Evolutionary conservation across 2,113 vertebrate species (phyloP).

Genomic region (Corvus moneduloides): DNA sequence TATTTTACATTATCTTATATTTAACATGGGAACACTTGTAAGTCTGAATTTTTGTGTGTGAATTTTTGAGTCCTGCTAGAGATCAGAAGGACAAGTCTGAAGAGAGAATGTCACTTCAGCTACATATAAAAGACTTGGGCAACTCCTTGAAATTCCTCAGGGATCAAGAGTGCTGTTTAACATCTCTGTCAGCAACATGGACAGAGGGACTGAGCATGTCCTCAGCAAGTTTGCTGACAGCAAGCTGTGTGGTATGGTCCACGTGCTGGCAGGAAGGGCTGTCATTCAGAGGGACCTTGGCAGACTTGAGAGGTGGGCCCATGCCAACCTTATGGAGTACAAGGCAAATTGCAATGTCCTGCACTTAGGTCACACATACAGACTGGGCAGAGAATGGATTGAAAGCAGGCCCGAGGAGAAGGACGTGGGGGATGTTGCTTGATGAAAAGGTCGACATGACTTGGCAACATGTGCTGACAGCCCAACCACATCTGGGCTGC

Average conservation of each 20-base stretch:
- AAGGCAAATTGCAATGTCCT: neutral
- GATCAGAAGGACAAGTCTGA: neutral
- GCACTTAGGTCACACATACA: neutral
- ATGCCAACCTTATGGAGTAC: neutral
- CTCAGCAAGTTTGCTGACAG: neutral
- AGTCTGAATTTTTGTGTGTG: neutral
- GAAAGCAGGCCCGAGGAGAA: neutral
- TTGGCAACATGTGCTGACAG: neutral
- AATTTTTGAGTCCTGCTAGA: neutral
- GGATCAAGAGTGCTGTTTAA: neutral
- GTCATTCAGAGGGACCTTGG: neutral
- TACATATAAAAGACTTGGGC: neutral
- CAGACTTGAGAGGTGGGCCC: neutral
- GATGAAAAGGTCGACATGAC: neutral
- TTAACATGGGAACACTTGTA: neutral
- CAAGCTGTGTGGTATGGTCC: neutral
- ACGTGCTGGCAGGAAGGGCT: neutral
- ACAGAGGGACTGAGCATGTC: rapidly evolving
- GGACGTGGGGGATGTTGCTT: neutral
- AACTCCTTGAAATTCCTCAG: neutral
- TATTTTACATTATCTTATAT: neutral
- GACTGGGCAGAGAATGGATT: neutral
- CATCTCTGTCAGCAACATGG: neutral
- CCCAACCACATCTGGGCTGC: neutral
- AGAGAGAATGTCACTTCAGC: neutral